Percentiles rank a stretch among this genome's conserved stretches.
phyloP scores from a whole-genome alignment of 2,888 invertebrate species.

The Cancer borealis region DNA sequence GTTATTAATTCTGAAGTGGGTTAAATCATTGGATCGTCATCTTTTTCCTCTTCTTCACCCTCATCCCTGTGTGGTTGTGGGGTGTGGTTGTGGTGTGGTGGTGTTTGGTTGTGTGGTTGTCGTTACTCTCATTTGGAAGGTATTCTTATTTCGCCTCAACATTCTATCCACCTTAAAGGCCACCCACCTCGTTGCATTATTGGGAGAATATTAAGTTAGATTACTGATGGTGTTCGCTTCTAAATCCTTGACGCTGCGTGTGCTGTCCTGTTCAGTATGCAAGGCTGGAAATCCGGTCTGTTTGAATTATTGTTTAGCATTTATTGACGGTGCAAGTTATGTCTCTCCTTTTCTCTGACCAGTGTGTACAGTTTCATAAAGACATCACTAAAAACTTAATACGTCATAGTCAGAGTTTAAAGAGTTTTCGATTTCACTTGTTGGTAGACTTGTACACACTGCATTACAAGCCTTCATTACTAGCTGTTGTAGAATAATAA shows the following conservation, averaged over 20 bases:
- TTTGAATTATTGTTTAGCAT: not conserved
- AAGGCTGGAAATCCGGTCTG: not conserved
- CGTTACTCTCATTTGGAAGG: not conserved
- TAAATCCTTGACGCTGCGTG: not conserved
- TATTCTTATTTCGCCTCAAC: not conserved
- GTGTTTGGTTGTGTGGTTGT: not conserved
- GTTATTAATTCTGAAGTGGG: no score
- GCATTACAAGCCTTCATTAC: not conserved
- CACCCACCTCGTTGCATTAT: not conserved
- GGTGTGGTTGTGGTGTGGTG: not conserved
- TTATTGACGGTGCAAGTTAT: not conserved
- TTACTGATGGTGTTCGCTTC: not conserved
- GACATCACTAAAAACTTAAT: not conserved
- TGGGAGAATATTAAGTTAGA: not conserved
- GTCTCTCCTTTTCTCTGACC: not conserved
- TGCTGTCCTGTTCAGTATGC: not conserved
- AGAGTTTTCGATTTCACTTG: not conserved
- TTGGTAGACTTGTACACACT: not conserved
- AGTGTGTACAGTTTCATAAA: not conserved
- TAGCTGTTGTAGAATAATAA: not conserved
- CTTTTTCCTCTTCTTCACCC: no score
- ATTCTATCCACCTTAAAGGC: not conserved
- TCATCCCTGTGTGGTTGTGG: not conserved
- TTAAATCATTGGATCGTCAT: no score
- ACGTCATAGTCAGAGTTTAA: not conserved